phyloP scores from a whole-genome alignment of 2,888 invertebrate species.

The Meiosimyza decipiens region DNA sequence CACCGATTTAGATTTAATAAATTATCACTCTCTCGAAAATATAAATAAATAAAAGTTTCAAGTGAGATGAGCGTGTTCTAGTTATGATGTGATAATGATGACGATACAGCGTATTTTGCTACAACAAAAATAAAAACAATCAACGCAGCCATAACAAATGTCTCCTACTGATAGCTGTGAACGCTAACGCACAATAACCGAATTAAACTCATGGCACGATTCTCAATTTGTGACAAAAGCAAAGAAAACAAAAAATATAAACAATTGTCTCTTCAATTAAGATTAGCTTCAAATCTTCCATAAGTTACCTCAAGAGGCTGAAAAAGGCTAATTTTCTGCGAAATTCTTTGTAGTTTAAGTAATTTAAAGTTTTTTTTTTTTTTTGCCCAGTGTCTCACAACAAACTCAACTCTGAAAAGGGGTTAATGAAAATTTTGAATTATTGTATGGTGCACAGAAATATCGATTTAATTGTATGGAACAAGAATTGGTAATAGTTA shows the following conservation, averaged over 20 bases:
- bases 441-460: too few species aligned
- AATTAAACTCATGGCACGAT: constrained; percentile 21
- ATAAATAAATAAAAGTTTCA: not conserved
- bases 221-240: constrained; percentile 1
- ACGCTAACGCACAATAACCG: constrained; percentile 13
- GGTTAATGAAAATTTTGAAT: too few species aligned
- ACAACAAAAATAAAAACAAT: constrained; percentile 16
- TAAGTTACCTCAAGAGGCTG: too few species aligned
- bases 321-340: too few species aligned
- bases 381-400: too few species aligned
- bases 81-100: constrained; percentile 33
- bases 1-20: not conserved
- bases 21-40: constrained; percentile 3
- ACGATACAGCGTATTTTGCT: constrained; percentile 19
- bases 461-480: too few species aligned
- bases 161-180: constrained; percentile 21
- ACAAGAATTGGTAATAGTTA: too few species aligned
- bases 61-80: constrained; percentile 23
- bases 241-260: not conserved
- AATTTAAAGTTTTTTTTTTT: too few species aligned
- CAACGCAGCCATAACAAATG: not conserved
- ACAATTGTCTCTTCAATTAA: not conserved
- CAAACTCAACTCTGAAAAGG: too few species aligned
- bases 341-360: too few species aligned
- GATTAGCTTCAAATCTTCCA: too few species aligned